Percentiles rank a stretch among this genome's conserved stretches.
Evolutionary conservation across 2,888 invertebrate genomes (phyloP).

Genomic region (Drosophila helvetica): DNA sequence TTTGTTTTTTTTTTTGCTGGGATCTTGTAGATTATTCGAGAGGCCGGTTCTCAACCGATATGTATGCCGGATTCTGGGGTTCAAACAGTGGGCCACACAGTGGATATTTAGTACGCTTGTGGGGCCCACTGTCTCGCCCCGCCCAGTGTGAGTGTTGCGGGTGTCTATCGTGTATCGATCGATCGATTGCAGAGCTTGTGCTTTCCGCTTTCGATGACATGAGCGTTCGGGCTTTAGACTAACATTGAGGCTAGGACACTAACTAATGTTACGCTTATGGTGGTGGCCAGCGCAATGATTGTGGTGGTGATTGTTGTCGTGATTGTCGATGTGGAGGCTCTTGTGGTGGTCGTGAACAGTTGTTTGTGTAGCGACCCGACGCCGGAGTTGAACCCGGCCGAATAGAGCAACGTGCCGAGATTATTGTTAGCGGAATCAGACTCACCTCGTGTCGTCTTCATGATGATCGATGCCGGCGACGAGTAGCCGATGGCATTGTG

Average conservation of each 20-base stretch:
- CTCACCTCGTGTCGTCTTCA: constrained; percentile 96
- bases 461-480: constrained; percentile 89
- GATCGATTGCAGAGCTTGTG: constrained; percentile 24
- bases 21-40: constrained; percentile 17
- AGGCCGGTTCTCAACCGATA: background rate
- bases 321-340: constrained; percentile 69
- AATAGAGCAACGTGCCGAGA: constrained; percentile 84
- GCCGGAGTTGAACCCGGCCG: constrained; percentile 83
- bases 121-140: background rate
- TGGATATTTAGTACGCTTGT: background rate
- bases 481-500: constrained; percentile 94
- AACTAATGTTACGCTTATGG: constrained; percentile 82
- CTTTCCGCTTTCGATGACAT: constrained; percentile 20
- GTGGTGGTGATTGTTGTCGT: constrained; percentile 74
- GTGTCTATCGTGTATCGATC: background rate
- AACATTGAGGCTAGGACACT: constrained; percentile 82
- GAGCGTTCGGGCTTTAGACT: constrained; percentile 63
- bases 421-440: constrained; percentile 85
- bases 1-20: constrained; percentile 24
- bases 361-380: constrained; percentile 82
- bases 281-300: constrained; percentile 81
- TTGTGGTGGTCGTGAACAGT: constrained; percentile 68
- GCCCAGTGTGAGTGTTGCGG: background rate
- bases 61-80: background rate
- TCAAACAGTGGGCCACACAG: background rate